These are phyloP conservation scores for Eulithis prunata DNA, from an alignment of 2,888 invertebrate species.

Conservation along the genomic window DNA sequence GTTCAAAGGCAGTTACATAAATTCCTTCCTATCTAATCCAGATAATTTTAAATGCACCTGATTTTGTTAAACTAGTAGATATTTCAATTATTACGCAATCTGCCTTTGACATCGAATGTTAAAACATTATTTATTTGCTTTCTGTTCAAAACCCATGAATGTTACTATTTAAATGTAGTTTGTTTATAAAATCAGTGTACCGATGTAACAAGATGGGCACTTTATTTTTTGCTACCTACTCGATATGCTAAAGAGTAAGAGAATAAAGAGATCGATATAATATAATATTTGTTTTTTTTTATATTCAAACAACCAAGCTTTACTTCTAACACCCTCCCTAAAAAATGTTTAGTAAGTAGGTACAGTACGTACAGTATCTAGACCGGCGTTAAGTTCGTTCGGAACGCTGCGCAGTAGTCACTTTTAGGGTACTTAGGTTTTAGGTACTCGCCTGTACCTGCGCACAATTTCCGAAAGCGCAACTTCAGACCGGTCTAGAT, in stretches of 20 bases:
- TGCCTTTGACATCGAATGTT: constrained; percentile 17
- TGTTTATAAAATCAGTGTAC: constrained; percentile 45
- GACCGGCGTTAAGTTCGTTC: no score
- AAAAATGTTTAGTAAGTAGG: no score
- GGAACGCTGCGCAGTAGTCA: no score
- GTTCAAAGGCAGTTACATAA: constrained; percentile 10
- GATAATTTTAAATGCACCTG: background rate
- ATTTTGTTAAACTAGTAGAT: constrained; percentile 1
- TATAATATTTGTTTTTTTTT: constrained; percentile 28
- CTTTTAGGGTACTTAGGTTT: no score
- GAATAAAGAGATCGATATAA: constrained; percentile 56
- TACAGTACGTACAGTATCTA: no score
- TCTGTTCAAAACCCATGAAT: constrained; percentile 23
- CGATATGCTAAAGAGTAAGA: constrained; percentile 53
- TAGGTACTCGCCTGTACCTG: no score
- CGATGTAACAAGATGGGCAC: constrained; percentile 43
- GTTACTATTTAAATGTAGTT: constrained; percentile 33
- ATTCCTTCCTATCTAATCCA: background rate
- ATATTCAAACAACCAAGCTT: background rate
- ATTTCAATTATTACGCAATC: constrained; percentile 2
- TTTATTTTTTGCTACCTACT: constrained; percentile 51
- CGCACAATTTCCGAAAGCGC: no score
- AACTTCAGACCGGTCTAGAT: no score
- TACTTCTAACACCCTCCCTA: no score
- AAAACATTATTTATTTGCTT: constrained; percentile 15